Conservation (phyloP, 2,113 vertebrate species). For the Sturnus vulgaris region DNA sequence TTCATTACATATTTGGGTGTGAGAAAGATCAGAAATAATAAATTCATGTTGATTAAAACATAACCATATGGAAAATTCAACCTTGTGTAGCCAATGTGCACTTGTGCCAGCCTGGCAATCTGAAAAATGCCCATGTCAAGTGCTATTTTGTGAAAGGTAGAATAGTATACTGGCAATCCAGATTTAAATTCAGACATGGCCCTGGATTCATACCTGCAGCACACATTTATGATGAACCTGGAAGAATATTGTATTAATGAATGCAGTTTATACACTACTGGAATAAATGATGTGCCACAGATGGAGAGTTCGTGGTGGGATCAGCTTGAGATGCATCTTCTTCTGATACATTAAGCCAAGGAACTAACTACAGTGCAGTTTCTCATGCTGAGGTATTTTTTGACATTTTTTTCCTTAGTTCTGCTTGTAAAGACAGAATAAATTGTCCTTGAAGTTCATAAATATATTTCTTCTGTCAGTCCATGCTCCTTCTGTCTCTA, state of each 20-base stretch:
- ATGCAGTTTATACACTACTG: background rate
- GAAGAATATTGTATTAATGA: background rate
- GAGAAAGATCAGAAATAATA: background rate
- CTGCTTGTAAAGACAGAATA: constrained; percentile 15
- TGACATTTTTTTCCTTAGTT: constrained; percentile 15
- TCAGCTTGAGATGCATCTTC: constrained; percentile 19
- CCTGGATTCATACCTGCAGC: background rate
- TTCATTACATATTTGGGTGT: background rate
- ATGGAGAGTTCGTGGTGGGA: background rate
- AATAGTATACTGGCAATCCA: background rate
- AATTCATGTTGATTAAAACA: background rate
- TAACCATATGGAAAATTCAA: background rate
- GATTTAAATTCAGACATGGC: constrained; percentile 2
- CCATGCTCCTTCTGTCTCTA: background rate
- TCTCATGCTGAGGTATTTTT: constrained; percentile 1
- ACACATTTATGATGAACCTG: background rate
- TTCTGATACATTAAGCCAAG: background rate
- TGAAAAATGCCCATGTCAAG: background rate
- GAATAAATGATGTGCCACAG: background rate
- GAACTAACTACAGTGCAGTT: background rate
- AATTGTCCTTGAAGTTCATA: background rate
- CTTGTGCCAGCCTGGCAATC: background rate
- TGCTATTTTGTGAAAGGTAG: background rate
- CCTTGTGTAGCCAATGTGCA: background rate
- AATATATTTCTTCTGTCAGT: background rate